These are phyloP conservation scores for Halcyon senegalensis DNA, from an alignment of 2,113 vertebrate species.

Conservation along the genomic window DNA sequence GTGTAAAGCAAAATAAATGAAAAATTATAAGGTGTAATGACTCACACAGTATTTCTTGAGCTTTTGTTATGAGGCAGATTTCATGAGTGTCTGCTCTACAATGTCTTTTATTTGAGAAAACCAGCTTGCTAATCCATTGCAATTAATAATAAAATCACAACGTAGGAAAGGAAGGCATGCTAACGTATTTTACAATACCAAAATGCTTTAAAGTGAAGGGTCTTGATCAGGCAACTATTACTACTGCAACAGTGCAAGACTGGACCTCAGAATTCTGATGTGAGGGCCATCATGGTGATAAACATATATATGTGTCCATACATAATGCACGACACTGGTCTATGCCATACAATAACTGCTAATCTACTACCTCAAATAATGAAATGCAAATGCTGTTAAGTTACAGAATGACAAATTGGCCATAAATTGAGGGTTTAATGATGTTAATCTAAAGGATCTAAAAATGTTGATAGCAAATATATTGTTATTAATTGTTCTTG, in stretches of 20 bases:
- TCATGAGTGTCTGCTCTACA: not conserved
- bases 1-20: not conserved
- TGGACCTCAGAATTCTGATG: not conserved
- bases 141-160: not conserved
- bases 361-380: not conserved
- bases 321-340: not conserved
- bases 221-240: not conserved
- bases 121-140: not conserved
- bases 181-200: not conserved
- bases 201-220: not conserved
- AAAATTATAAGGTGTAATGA: not conserved
- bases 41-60: not conserved
- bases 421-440: not conserved
- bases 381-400: not conserved
- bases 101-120: conserved; percentile 17
- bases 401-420: not conserved
- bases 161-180: not conserved
- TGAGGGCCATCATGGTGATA: not conserved
- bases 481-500: not conserved
- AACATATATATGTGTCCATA: not conserved
- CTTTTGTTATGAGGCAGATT: not conserved
- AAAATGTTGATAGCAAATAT: not conserved
- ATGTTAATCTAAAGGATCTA: not conserved
- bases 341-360: not conserved
- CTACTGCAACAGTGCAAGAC: not conserved